Evolutionary conservation across 2,113 vertebrate species (phyloP).

Genomic region (Hippocampus guttulatus): DNA sequence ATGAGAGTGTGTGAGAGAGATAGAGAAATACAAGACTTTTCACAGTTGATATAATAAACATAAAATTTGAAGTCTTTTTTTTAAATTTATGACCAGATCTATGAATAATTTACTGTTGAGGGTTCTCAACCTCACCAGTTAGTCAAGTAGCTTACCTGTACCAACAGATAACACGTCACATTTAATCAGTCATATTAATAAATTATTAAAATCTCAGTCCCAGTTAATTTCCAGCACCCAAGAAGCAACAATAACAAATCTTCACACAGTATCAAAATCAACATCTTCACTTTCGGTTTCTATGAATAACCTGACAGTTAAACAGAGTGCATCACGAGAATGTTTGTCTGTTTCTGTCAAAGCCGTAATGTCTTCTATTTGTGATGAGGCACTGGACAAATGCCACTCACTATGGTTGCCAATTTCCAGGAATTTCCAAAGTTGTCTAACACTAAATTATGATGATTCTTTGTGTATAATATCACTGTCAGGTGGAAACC

Average conservation of each 20-base stretch:
- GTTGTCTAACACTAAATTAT: not conserved
- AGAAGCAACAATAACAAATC: not conserved
- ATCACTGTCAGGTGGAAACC: not conserved
- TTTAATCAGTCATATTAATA: constrained; percentile 56
- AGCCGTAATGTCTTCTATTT: not conserved
- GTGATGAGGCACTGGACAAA: not conserved
- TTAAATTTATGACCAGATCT: not conserved
- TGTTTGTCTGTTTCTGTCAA: not conserved
- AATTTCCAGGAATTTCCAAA: not conserved
- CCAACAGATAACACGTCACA: constrained; percentile 33
- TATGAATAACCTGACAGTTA: constrained; percentile 18
- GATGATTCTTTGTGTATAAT: not conserved
- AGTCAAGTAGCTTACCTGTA: constrained; percentile 1
- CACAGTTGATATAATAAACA: constrained; percentile 35
- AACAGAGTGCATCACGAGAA: constrained; percentile 30
- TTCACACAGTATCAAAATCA: constrained; percentile 9
- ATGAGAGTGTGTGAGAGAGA: too few species aligned
- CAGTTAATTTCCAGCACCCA: not conserved
- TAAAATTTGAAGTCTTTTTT: not conserved
- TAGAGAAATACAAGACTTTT: constrained; percentile 5
- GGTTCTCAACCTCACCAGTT: constrained; percentile 10
- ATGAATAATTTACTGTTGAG: constrained; percentile 2
- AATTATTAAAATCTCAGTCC: constrained; percentile 55
- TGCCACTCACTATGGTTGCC: not conserved
- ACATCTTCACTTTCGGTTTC: constrained; percentile 16